Conservation (phyloP, 2,888 invertebrate genomes). For the Heliconius cydno region DNA sequence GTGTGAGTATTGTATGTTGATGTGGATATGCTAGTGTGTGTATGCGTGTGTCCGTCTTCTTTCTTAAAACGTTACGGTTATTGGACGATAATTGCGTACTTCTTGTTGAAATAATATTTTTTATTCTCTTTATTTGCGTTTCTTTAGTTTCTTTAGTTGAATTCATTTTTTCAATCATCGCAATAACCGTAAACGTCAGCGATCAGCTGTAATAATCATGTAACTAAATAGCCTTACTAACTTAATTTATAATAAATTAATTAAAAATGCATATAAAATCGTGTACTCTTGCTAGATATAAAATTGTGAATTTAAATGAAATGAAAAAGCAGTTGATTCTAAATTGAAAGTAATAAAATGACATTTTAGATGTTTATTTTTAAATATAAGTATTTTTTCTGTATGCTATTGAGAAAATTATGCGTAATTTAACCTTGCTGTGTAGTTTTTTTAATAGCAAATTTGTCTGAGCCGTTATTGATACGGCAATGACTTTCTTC, state of each 20-base stretch:
- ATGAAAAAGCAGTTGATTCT: constrained; percentile 80
- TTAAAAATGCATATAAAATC: constrained; percentile 62
- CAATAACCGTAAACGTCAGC: constrained; percentile 59
- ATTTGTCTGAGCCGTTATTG: constrained; percentile 22
- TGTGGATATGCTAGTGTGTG: constrained; percentile 48
- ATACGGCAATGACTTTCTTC: constrained; percentile 24
- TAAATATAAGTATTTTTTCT: constrained; percentile 52
- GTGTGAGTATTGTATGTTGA: constrained; percentile 41
- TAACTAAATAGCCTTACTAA: constrained; percentile 82
- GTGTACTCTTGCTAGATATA: constrained; percentile 71
- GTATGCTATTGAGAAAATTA: constrained; percentile 48
- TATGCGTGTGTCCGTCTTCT: constrained; percentile 51
- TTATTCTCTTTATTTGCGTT: constrained; percentile 34
- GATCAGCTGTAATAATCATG: constrained; percentile 63
- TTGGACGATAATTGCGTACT: constrained; percentile 51
- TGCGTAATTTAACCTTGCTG: constrained; percentile 29
- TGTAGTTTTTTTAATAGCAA: constrained; percentile 36
- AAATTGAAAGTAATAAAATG: constrained; percentile 81
- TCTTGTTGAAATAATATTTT: constrained; percentile 5
- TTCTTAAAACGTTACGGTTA: constrained; percentile 61
- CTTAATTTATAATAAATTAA: constrained; percentile 68
- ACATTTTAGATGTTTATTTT: constrained; percentile 73
- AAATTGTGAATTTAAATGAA: constrained; percentile 76
- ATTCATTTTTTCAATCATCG: constrained; percentile 47
- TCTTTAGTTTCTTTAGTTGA: constrained; percentile 32